Base-by-base conservation (phyloP, 2,797 vertebrate genomes). In the Eupleurogrammus muticus region DNA sequence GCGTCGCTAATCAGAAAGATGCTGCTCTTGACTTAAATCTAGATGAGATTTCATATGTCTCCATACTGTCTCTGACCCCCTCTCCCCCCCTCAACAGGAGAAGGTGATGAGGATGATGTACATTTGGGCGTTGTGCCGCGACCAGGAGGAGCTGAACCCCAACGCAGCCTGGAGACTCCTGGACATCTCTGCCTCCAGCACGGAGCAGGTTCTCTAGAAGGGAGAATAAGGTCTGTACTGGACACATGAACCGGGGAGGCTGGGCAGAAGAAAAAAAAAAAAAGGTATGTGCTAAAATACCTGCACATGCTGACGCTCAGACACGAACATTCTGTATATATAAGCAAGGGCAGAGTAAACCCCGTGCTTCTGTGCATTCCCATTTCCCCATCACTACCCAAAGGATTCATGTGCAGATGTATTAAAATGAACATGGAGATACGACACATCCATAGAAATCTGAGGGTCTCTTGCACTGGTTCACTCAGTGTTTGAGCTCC, bases 111-210 rank as follows among this genome's bases (percentile, higher is more conserved):
- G 96, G 69, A 98, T 97, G 96, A 95, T 97, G 86, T 95, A 99
- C 0, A 96, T 99, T 56, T 99, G 98, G 98, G 98, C 98, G 0
- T 88, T 99, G 50, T 99, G 98, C 92, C 92, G 97, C 12, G 98
- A 99, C 90, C 98, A 98, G 84, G 96, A 97, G 1, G 97, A 99
- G 79, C 95, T 99, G 54, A 96, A 99, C 90, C 97, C 97, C 0
- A 95, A 94, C 0, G 94, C 95, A 0, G 98, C 98, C 34, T 99
- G 98, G 98, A 95, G 98, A 74, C 92, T 99, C 3, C 86, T 99
- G 89, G 98, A 99, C 91, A 94, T 99, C 80, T 99, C 97, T 0
- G 95, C 96, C 2, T 98, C 97, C 5, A 96, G 96, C 92, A 96
- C 97, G 0, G 97, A 99, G 90, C 97, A 99, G 90, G 91, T 72